Percentiles rank a stretch among this genome's conserved stretches.
Evolutionary conservation across 2,113 vertebrate genomes (phyloP).

Genomic region (Silurus glanis): DNA sequence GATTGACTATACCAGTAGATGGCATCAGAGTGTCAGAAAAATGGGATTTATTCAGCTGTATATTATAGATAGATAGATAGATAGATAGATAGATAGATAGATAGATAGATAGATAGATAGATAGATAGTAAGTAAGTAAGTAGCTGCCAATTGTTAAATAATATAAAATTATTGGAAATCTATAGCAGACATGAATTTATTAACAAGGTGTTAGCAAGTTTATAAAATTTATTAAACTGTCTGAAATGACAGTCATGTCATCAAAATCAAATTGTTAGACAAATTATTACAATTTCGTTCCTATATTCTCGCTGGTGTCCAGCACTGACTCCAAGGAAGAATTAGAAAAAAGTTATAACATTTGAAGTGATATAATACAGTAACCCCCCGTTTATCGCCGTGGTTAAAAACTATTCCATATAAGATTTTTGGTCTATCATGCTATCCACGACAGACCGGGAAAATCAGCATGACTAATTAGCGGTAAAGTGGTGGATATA

Average conservation of each 20-base stretch:
- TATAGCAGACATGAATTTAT: background rate
- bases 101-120: no score
- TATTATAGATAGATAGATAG: no score
- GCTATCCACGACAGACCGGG: no score
- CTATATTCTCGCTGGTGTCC: background rate
- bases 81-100: no score
- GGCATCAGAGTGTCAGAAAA: slow-evolving; percentile 14
- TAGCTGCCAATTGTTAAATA: background rate
- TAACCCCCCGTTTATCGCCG: no score
- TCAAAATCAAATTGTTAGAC: background rate
- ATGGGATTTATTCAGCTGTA: background rate
- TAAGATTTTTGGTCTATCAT: no score
- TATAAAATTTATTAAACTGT: background rate
- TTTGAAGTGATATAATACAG: background rate
- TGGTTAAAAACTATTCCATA: no score
- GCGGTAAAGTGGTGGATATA: no score
- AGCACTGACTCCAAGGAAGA: background rate
- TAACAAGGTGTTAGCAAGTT: background rate
- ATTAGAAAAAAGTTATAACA: background rate
- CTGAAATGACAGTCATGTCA: background rate
- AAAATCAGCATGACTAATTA: no score
- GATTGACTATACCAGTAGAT: slow-evolving; percentile 47
- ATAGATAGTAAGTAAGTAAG: no score
- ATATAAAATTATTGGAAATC: no score
- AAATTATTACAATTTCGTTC: background rate